Evolutionary conservation across 2,888 invertebrate genomes (phyloP), one percentile per base, ranked within the genome.

Genomic region (Phyllotreta cruciferae): DNA sequence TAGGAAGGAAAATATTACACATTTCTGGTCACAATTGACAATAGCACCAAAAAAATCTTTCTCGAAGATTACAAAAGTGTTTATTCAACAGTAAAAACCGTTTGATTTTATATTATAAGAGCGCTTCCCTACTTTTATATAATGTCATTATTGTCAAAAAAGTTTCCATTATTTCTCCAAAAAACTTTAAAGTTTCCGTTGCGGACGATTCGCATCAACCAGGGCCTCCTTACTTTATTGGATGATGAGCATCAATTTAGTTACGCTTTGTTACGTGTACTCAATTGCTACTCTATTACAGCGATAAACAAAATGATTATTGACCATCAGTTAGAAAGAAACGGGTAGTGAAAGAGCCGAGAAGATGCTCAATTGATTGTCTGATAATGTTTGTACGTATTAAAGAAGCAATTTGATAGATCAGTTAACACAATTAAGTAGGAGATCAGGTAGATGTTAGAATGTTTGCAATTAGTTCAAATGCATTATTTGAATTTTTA

Each of bases 241-340:
- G 41, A 42, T 41, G 34, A 55, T 55, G 41, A 13, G 41, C 9
- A 24, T 41, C 34, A 55, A 55, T 55, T 14, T n/a, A 8, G 24
- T 9, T 13, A 42, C 14, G 7, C 39, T 38, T 41, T 41, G 9
- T 41, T 42, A 39, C n/a, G 24, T 6, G 6, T 55, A 14, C 11
- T 37, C 13, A 55, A 55, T 55, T 55, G 11, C 8, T 41, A 11
- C 35, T 1, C 8, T 4, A 24, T 24, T 24, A 24, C 8, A 24
- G n/a, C 34, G 24, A 55, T 41, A 55, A 55, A 55, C 55, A 55
- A 42, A 55, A 55, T 34, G 42, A 55, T 55, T 55, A 55, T 41
- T 42, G 35, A 41, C 10, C n/a, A 41, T 41, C 41, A 41, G 41
- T 10, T 10, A 41, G 41, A 41, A 6, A 41, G 41, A 41, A 41